Percentiles rank a stretch among this genome's conserved stretches.
These are phyloP conservation scores for Danaus melanippus DNA, from an alignment of 1,140 invertebrate genomes.

Conservation along the genomic window DNA sequence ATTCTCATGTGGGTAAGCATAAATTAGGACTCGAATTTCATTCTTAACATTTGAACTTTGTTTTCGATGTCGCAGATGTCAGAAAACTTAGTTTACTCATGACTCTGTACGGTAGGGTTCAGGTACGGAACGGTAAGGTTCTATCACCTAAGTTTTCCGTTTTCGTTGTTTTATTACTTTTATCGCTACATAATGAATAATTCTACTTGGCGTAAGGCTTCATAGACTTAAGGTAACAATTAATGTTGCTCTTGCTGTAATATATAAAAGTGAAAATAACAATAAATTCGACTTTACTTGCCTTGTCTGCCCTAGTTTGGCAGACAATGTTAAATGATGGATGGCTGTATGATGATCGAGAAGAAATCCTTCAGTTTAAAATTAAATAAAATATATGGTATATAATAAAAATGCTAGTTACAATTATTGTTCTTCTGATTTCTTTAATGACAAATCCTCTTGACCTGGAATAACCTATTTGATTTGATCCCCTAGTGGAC, in stretches of 20 bases:
- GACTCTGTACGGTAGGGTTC: slow-evolving; percentile 21
- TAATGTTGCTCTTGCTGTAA: background rate
- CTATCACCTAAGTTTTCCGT: slow-evolving; percentile 25
- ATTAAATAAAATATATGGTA: no score
- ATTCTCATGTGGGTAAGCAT: slow-evolving; percentile 46
- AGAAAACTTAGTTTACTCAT: slow-evolving; percentile 29
- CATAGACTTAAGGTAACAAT: slow-evolving; percentile 13
- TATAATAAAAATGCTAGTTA: no score
- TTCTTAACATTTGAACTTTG: slow-evolving; percentile 60
- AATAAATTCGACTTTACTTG: no score
- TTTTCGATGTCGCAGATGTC: slow-evolving; percentile 40
- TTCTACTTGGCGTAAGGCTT: slow-evolving; percentile 17
- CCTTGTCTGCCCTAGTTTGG: no score
- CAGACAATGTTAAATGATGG: no score
- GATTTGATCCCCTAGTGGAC: slow-evolving; percentile 27
- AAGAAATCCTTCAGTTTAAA: no score
- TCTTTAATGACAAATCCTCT: slow-evolving; percentile 12
- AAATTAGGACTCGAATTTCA: slow-evolving; percentile 61
- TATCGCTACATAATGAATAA: slow-evolving; percentile 20
- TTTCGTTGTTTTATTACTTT: slow-evolving; percentile 17
- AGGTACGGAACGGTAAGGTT: slow-evolving; percentile 23
- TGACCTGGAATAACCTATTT: slow-evolving; percentile 22
- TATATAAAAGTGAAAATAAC: no score
- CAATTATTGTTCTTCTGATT: no score
- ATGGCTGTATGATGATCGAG: no score